Evolutionary conservation across 2,113 vertebrate genomes (phyloP), one percentile per base, ranked within the genome.

Genomic region (Oceanodroma tethys): DNA sequence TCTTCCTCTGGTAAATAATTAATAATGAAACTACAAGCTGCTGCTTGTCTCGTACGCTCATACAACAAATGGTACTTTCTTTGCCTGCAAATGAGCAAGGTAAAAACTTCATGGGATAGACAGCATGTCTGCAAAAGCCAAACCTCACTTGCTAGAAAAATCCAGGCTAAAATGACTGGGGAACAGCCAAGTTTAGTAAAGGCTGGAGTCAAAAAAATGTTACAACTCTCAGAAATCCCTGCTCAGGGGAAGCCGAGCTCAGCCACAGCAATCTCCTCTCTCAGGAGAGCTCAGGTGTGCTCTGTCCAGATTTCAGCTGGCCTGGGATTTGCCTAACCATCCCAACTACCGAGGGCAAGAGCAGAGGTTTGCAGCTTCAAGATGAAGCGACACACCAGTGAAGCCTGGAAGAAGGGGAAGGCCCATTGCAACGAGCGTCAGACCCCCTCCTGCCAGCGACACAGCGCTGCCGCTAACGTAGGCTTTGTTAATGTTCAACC

Each of bases 1-100:
- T 91, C 27, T 83, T 81, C 78, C 73, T 56, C 52, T 43, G 47
- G 88, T 94, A 90, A 96, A 90, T 90, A 95, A 93, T 86, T 81
- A 93, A 83, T 83, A 94, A 90, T 47, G 59, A 86, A 91, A 81
- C 30, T 52, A 58, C 62, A 85, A 86, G 76, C 80, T 93, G 32
- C 42, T 81, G 63, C 59, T 86, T 94, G 90, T 83, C 74, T 93
- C 5, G 0, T 72, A 60, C 1, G 13, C 34, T 84, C 32, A 42
- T 43, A 88, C 23, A 90, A 81, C 26, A 94, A 91, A 68, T 10
- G 53, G 34, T 45, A 90, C 62, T 86, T 94, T 83, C 67, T 96
- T 81, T 91, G 53, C 38, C 20, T 67, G 22, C 1, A 6, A 78
- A 75, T 0, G 4, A 86, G 45, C 48, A 85, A 85, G 36, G 52